A percentile compares a stretch with the other conserved stretches of the same genome.
Evolutionary conservation across 2,888 invertebrate species (phyloP).

Genomic region (Alitta virens): DNA sequence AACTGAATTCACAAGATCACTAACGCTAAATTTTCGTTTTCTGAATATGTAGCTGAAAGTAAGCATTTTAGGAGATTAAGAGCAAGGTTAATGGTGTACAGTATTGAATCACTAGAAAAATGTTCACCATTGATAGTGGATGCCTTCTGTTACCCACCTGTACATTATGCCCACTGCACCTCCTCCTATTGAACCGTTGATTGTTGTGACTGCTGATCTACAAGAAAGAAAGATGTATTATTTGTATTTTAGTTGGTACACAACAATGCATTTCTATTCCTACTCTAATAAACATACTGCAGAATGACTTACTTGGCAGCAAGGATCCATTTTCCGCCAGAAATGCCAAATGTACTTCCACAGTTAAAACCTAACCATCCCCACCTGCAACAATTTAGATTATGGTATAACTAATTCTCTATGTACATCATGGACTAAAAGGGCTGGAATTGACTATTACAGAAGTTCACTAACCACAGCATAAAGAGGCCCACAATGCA

Average conservation of each 20-base stretch:
- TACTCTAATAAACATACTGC: too few relatives aligned
- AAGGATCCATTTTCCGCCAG: conserved; percentile 20
- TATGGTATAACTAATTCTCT: background rate
- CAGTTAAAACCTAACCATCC: conserved; percentile 21
- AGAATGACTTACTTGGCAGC: conserved; percentile 10
- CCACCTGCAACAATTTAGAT: conserved; percentile 13
- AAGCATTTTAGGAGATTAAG: too few relatives aligned
- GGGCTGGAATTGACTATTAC: background rate
- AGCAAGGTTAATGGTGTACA: too few relatives aligned
- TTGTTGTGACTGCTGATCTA: conserved; percentile 62
- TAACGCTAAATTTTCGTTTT: conserved; percentile 71
- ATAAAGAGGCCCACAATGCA: conserved; percentile 81
- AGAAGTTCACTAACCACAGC: conserved; percentile 64
- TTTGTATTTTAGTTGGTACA: background rate
- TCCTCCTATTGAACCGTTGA: conserved; percentile 88
- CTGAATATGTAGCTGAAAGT: conserved; percentile 28
- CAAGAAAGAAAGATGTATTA: background rate
- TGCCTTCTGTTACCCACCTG: too few relatives aligned
- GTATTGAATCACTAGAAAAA: too few relatives aligned
- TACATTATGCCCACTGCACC: conserved; percentile 67
- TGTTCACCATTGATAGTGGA: too few relatives aligned
- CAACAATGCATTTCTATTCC: too few relatives aligned
- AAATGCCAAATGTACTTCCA: conserved; percentile 20
- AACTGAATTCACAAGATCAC: conserved; percentile 83
- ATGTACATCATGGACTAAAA: background rate